Evolutionary conservation across 2,113 vertebrate species (phyloP).

Genomic region (Corythoichthys haematopterus): DNA sequence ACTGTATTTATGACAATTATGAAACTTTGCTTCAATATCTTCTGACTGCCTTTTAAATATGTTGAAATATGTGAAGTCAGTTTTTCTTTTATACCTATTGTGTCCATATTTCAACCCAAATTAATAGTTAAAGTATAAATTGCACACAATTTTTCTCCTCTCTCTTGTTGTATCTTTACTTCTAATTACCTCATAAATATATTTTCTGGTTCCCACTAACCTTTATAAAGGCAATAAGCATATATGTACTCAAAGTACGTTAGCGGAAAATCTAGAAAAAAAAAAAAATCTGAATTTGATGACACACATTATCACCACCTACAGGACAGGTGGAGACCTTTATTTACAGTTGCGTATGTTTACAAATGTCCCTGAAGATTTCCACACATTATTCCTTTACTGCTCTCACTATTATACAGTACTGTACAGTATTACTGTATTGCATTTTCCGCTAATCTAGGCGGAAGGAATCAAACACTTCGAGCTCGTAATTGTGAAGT

Average conservation of each 20-base stretch:
- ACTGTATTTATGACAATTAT: constrained; percentile 13
- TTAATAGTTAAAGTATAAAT: neutral
- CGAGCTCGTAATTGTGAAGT: neutral
- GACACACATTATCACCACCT: neutral
- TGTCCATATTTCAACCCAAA: neutral
- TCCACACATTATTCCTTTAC: neutral
- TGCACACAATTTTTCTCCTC: too few relatives aligned
- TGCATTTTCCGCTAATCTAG: neutral
- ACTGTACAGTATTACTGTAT: neutral
- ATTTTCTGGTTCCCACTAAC: too few relatives aligned
- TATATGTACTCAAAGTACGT: neutral
- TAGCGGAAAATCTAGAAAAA: neutral
- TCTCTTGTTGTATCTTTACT: too few relatives aligned
- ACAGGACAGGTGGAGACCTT: neutral
- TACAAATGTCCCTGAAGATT: neutral
- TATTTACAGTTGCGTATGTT: neutral
- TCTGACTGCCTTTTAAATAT: too few relatives aligned
- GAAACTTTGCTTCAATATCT: too few relatives aligned
- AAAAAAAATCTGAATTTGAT: neutral
- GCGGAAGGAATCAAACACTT: neutral
- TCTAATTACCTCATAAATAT: too few relatives aligned
- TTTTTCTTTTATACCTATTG: neutral
- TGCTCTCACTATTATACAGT: neutral
- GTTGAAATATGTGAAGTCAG: neutral
- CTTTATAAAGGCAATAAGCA: too few relatives aligned